Base-by-base conservation (phyloP, 1,140 invertebrate species). In the Colletes latitarsis region DNA sequence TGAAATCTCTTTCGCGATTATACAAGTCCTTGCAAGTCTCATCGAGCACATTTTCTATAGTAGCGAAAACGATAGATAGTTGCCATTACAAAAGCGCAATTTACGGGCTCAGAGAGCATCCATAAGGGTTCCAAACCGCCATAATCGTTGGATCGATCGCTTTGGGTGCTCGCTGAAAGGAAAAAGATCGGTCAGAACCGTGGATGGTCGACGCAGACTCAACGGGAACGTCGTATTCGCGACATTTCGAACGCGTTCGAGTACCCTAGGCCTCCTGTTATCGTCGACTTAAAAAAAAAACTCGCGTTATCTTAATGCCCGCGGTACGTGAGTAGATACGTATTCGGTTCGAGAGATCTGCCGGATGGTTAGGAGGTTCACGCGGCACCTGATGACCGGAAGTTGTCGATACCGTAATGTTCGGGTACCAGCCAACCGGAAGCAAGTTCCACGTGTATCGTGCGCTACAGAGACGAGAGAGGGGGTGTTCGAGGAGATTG, bases 371-470 rank as follows among this genome's bases (percentile, higher is more conserved):
- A 57, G 53, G 55, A 53, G 72, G 9, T 67, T 21, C 60, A 75
- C 46, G 63, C 76, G 76, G 72, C 74, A 77, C 72, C 70, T 83
- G 79, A 87, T 89, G 72, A 89, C 84, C 86, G 89, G 90, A 91
- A 90, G 84, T 87, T 81, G 90, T 88, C 88, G 88, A 92, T 90
- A 92, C 89, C 83, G 86, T 89, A 90, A 91, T 86, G 89, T 89
- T 91, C 83, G 78, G 83, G 86, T 91, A 84, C 83, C 83, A 77
- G 80, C 83, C 77, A 89, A 89, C 86, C 88, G 90, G 90, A 92
- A 90, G 89, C 82, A 66, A 79, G 68, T 82, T 84, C 85, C 85
- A 84, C 87, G 88, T 86, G 79, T 90, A 87, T 77, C 83, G 82
- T 87, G 86, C 87, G 87, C 89, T 87, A 87, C 82, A 78, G 77